phyloP scores from a whole-genome alignment of 1,140 invertebrate species.

The Eriocheir sinensis region DNA sequence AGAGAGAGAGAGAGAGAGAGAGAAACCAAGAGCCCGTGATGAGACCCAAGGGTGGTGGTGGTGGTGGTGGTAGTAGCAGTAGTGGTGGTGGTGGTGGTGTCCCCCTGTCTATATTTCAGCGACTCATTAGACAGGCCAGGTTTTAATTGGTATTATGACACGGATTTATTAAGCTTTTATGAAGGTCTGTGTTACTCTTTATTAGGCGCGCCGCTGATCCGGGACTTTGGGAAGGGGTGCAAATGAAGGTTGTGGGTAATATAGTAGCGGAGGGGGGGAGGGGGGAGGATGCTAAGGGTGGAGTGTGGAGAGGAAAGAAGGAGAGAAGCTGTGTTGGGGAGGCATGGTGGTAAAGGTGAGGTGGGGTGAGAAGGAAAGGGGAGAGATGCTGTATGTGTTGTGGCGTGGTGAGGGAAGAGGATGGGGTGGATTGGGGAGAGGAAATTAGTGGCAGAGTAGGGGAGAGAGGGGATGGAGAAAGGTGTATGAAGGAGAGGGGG shows the following conservation, averaged over 20 bases:
- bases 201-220: neutral
- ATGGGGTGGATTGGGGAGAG: neutral
- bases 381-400: neutral
- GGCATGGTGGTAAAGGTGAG: neutral
- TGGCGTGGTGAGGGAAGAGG: neutral
- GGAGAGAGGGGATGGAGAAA: neutral
- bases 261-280: neutral
- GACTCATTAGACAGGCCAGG: slow-evolving; percentile 56
- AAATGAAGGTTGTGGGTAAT: slow-evolving; percentile 35
- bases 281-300: neutral
- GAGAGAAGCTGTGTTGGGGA: neutral
- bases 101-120: slow-evolving; percentile 58
- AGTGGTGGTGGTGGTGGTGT: neutral
- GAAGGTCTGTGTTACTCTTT: slow-evolving; percentile 42
- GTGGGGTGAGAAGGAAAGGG: neutral
- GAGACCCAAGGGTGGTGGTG: neutral
- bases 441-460: neutral
- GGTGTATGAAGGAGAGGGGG: neutral
- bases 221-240: slow-evolving; percentile 1
- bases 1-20: neutral
- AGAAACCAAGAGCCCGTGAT: neutral
- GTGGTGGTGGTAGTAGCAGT: neutral
- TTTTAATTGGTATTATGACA: slow-evolving; percentile 75
- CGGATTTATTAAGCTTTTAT: slow-evolving; percentile 71
- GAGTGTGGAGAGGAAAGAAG: neutral